Percentiles rank a stretch among this genome's conserved stretches.
These are phyloP conservation scores for Cranoglanis bouderius DNA, from an alignment of 2,113 vertebrate genomes.

Conservation along the genomic window DNA sequence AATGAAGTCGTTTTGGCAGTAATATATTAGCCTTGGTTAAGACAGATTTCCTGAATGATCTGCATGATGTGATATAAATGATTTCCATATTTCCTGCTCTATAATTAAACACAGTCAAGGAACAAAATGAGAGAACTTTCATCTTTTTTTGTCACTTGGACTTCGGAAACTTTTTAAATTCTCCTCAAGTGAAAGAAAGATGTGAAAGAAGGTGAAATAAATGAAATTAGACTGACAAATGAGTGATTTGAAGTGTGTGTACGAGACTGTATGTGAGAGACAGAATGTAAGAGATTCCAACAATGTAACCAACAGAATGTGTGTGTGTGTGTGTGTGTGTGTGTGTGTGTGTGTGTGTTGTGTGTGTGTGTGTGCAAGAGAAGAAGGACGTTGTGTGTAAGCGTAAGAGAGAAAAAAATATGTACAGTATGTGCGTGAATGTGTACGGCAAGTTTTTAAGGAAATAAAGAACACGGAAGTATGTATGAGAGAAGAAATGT, in stretches of 20 bases:
- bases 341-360: not conserved
- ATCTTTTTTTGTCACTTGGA: not conserved
- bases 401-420: not conserved
- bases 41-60: conserved; percentile 26
- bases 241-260: not conserved
- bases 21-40: not conserved
- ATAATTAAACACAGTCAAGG: conserved; percentile 48
- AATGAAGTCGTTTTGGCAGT: conserved; percentile 14
- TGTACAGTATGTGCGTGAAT: not conserved
- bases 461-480: not conserved
- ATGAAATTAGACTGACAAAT: not conserved
- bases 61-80: conserved; percentile 21
- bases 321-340: too few species aligned
- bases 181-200: not conserved
- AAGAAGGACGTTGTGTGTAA: not conserved
- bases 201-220: not conserved
- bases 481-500: not conserved
- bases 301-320: too few species aligned
- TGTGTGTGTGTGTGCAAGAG: not conserved
- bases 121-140: conserved; percentile 1
- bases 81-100: conserved; percentile 47
- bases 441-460: not conserved
- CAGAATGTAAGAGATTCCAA: not conserved
- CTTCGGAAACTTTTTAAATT: not conserved
- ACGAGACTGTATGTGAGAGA: not conserved